These are phyloP conservation scores for Chamaetylas fuelleborni DNA, from an alignment of 2,113 vertebrate species.

Conservation along the genomic window DNA sequence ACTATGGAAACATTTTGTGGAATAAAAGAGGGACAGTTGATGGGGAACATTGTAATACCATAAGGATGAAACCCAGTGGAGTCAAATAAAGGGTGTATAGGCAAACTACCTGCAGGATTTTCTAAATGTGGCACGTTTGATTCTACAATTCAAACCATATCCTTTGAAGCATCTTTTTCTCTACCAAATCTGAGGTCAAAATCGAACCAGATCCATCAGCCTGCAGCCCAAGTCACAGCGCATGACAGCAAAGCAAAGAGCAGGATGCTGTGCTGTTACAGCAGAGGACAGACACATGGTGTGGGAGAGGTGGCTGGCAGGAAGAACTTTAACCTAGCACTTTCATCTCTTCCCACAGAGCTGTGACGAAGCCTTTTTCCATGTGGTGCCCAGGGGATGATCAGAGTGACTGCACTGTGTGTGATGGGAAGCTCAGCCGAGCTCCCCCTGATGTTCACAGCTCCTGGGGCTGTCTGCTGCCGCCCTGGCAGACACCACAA, in stretches of 20 bases:
- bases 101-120: not conserved
- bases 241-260: not conserved
- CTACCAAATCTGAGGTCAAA: not conserved
- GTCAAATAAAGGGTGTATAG: not conserved
- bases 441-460: accelerated
- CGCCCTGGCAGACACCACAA: accelerated
- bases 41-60: not conserved
- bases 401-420: not conserved
- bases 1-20: not conserved
- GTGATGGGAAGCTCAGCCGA: not conserved
- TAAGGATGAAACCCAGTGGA: not conserved
- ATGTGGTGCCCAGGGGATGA: accelerated
- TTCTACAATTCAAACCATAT: not conserved
- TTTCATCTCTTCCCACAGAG: not conserved
- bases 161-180: not conserved
- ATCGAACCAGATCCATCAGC: accelerated
- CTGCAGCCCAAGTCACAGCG: not conserved
- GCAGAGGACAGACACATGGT: not conserved
- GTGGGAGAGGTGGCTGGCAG: not conserved
- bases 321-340: not conserved
- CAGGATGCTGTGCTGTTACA: not conserved
- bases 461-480: too few species aligned
- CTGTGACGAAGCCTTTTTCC: not conserved
- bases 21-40: not conserved
- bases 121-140: not conserved